Conservation (phyloP, 2,113 vertebrate genomes). For the Petroica traversi region DNA sequence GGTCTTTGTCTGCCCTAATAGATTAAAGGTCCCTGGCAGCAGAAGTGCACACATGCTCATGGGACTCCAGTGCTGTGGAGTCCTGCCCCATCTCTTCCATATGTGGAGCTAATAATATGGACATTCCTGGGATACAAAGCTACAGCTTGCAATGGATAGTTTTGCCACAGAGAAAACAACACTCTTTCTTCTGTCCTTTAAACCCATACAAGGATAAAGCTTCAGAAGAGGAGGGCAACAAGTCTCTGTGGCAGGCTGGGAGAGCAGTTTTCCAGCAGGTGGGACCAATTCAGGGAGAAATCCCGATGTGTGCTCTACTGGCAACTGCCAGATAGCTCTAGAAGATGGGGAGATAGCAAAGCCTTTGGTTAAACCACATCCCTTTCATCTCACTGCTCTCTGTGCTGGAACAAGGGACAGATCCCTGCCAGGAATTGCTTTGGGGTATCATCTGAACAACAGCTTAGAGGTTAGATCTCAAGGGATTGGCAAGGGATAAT, state of each 20-base stretch:
- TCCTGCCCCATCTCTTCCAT: neutral
- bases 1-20: neutral
- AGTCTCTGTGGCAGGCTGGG: neutral
- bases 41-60: accelerated
- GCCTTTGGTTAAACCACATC: neutral
- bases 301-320: neutral
- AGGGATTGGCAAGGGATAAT: neutral
- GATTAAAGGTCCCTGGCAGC: neutral
- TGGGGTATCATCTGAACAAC: neutral
- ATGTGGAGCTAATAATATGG: neutral
- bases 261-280: neutral
- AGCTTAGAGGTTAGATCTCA: neutral
- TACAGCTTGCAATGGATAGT: neutral
- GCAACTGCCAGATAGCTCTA: neutral
- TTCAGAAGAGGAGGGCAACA: neutral
- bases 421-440: neutral
- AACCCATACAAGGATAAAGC: neutral
- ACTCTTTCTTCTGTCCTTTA: neutral
- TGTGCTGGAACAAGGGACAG: neutral
- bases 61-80: neutral
- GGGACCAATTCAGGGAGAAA: neutral
- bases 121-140: neutral
- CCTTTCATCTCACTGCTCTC: neutral
- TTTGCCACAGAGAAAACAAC: neutral
- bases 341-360: neutral